Conservation (phyloP, 2,113 vertebrate species). For the Alectura lathami region DNA sequence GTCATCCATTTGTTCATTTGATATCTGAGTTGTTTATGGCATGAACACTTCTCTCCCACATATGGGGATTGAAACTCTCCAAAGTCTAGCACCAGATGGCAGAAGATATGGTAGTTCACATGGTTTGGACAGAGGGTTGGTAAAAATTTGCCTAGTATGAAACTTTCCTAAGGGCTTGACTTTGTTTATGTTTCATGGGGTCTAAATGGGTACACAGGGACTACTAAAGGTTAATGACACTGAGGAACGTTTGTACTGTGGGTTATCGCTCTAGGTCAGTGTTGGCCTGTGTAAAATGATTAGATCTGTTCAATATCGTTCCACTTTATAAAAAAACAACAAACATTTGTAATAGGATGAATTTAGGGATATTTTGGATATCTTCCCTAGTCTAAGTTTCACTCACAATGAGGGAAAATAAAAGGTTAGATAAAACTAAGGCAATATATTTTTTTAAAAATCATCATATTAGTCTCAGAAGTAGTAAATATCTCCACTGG, state of each 20-base stretch:
- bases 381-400: neutral
- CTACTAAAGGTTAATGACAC: neutral
- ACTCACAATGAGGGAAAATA: neutral
- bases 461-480: neutral
- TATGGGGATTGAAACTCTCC: neutral
- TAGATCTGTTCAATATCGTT: neutral
- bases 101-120: neutral
- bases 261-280: neutral
- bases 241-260: neutral
- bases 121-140: neutral
- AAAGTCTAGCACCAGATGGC: neutral
- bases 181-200: neutral
- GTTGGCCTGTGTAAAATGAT: neutral
- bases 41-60: neutral
- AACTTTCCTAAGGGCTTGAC: neutral
- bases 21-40: constrained; percentile 38
- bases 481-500: neutral
- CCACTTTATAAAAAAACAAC: neutral
- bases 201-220: neutral
- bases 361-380: neutral
- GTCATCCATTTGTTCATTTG: constrained; percentile 28
- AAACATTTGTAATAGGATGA: neutral
- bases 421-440: neutral
- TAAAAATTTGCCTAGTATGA: neutral
- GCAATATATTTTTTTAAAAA: neutral